Evolutionary conservation across 2,888 invertebrate genomes (phyloP), one percentile per base, ranked within the genome.

Genomic region (Atrina japonica): DNA sequence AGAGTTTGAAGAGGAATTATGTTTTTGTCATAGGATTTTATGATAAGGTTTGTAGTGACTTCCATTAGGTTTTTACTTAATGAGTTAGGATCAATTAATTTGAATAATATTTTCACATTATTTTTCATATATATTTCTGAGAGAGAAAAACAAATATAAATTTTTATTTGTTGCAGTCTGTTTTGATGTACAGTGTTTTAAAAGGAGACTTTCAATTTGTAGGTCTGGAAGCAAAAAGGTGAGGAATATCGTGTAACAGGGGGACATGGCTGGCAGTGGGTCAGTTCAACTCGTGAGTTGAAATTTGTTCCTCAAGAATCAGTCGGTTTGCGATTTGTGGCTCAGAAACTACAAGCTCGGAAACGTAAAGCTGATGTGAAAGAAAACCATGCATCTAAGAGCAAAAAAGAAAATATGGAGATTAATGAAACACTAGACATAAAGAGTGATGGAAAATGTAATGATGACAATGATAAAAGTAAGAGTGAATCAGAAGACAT

Each of bases 171-270:
- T n/a, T n/a, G n/a, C n/a, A n/a, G n/a, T n/a, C n/a, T n/a, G n/a
- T n/a, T n/a, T n/a, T n/a, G n/a, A n/a, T n/a, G n/a, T n/a, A n/a
- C n/a, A n/a, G n/a, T n/a, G n/a, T n/a, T n/a, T n/a, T n/a, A n/a
- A n/a, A n/a, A n/a, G n/a, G n/a, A n/a, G n/a, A n/a, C n/a, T 2
- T 40, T 11, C 40, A 6, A 27, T 5, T 68, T 68, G 2, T 73
- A 90, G 90, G 88, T 90, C n/a, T 90, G 97, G 96, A 98, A 98
- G 90, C 97, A 98, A 91, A 98, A 97, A 91, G 99, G 99, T 0
- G 99, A 99, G 91, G 98, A 99, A 86, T 99, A 98, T 90, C 93
- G 99, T 77, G 94, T 99, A 50, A 97, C 97, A 87, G 98, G 98
- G 0, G 89, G 89, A 11, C 97, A 98, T 94, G 99, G 98, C n/a